Evolutionary conservation across 2,888 invertebrate genomes (phyloP).

Genomic region (Campopleginae sp.): DNA sequence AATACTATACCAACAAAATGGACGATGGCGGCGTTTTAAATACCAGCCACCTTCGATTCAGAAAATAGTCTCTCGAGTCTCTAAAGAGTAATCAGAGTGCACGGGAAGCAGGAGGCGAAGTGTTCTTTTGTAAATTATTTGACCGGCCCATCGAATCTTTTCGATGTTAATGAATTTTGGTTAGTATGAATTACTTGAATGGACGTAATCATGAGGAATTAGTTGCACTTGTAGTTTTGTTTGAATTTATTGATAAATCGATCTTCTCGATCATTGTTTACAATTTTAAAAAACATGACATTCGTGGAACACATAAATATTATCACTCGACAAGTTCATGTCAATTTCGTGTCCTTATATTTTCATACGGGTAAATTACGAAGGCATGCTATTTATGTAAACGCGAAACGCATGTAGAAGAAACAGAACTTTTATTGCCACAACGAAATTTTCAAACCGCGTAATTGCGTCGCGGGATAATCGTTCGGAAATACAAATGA

Average conservation of each 20-base stretch:
- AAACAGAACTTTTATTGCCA: background rate
- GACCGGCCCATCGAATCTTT: background rate
- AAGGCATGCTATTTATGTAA: background rate
- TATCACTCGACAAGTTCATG: background rate
- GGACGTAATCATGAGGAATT: background rate
- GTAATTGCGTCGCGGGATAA: background rate
- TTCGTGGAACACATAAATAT: background rate
- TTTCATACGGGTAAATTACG: background rate
- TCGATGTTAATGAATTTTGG: conserved; percentile 3
- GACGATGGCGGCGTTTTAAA: conserved; percentile 51
- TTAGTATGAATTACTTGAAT: background rate
- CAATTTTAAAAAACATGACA: background rate
- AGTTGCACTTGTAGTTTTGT: background rate
- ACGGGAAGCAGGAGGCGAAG: conserved; percentile 29
- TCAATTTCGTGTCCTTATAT: background rate
- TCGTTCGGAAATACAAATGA: background rate
- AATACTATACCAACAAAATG: conserved; percentile 21
- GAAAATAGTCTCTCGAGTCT: conserved; percentile 57
- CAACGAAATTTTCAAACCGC: background rate
- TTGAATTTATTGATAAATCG: background rate
- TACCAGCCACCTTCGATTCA: conserved; percentile 29
- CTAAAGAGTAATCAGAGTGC: conserved; percentile 42
- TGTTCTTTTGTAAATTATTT: conserved; percentile 2
- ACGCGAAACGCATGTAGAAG: background rate
- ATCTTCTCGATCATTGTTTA: background rate